Base-by-base conservation (phyloP, 1,140 invertebrate genomes). In the Drosophila obscura region DNA sequence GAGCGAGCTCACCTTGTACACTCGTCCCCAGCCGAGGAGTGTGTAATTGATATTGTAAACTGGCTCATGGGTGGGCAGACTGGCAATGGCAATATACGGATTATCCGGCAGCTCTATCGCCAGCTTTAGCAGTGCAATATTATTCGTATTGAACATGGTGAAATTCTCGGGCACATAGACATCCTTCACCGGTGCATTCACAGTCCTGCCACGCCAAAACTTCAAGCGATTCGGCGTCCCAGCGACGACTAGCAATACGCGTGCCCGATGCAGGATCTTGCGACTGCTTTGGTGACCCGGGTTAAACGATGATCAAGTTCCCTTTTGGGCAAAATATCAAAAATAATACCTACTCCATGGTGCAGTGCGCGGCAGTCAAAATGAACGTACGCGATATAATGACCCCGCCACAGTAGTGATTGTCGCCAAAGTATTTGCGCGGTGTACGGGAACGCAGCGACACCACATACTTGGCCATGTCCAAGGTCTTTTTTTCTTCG, bases 11-110 rank as follows among this genome's bases (percentile, higher is more conserved):
- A 80, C 81, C 48, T 57, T 59, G 5, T 44, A 55, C 19, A 85
- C n/a, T 1, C 73, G 28, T 0, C 82, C 82, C 82, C 82, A 85
- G 24, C 82, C 82, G 26, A 85, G 5, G 5, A 85, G 66, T 19
- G 51, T 71, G 22, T 80, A 85, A 1, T 46, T 41, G 0, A 41
- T 5, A n/a, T 66, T 74, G 13, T 13, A 3, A 11, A 28, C 6
- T 0, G 82, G 74, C 13, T 60, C 35, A 0, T n/a, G 5, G 0
- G 4, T 45, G 16, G 82, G 82, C 41, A 85, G 15, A 0, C 44
- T 16, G 1, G 71, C 45, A 3, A 80, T n/a, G 0, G 44, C 73
- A 24, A 85, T 49, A n/a, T 49, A 22, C 1, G 35, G 22, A 24
- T 78, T 81, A n/a, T 60, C 11, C 0, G 82, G 74, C 35, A 85